These are phyloP conservation scores for Eilema sororculum DNA, from an alignment of 2,888 invertebrate species.

Conservation along the genomic window DNA sequence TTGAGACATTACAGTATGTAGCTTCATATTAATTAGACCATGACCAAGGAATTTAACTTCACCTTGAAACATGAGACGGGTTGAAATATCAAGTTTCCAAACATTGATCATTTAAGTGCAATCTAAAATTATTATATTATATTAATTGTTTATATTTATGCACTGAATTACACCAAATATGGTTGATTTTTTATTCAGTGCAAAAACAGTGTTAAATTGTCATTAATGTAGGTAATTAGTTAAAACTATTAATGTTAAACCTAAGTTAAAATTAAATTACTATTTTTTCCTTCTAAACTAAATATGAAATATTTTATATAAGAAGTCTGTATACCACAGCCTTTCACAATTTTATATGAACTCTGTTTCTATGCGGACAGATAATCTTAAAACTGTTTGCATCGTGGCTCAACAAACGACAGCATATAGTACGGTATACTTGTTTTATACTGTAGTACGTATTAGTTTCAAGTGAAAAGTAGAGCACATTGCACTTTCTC, in stretches of 20 bases:
- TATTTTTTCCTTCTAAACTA: neutral
- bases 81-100: constrained; percentile 64
- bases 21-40: constrained; percentile 63
- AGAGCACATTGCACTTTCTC: constrained; percentile 82
- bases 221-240: neutral
- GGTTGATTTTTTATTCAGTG: neutral
- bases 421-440: constrained; percentile 39
- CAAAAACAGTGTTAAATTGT: neutral
- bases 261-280: neutral
- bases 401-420: constrained; percentile 30
- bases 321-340: constrained; percentile 20
- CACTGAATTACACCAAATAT: neutral
- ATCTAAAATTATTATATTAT: constrained; percentile 38
- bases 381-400: constrained; percentile 31
- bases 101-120: constrained; percentile 51
- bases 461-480: constrained; percentile 78
- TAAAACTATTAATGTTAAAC: neutral
- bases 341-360: constrained; percentile 29
- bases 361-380: constrained; percentile 22
- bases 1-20: constrained; percentile 41
- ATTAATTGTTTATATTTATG: constrained; percentile 11
- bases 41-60: constrained; percentile 68
- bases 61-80: constrained; percentile 64
- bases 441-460: constrained; percentile 56
- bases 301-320: constrained; percentile 5